Evolutionary conservation across 2,888 invertebrate genomes (phyloP), one percentile per base, ranked within the genome.

Genomic region (Subacronicta megacephala): DNA sequence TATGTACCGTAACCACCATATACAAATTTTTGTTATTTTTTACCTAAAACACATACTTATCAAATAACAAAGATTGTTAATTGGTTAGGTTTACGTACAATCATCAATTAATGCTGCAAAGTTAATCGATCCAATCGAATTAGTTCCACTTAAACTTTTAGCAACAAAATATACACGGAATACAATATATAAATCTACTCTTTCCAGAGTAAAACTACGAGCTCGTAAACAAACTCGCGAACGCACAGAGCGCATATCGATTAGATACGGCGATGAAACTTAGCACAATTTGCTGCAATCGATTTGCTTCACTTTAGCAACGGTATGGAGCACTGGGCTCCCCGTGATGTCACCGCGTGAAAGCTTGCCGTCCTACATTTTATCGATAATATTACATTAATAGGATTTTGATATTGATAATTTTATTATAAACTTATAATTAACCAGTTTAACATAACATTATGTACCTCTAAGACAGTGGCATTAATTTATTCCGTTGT

Each of bases 231-330:
- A 69, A 69, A 62, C 53, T 49, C 23, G 26, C 23, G 51, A 55
- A 45, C 58, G 53, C 60, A 74, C 68, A 71, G 69, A 76, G 66
- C 72, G 72, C 67, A 67, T 58, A 62, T 62, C 65, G 71, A 87
- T 89, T 86, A 65, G 87, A 59, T 75, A 79, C 78, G 80, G 81
- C 68, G 71, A 83, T 87, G 83, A 82, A 85, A 80, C 80, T 75
- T 67, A 76, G 78, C 76, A 75, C 83, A 83, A 84, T 86, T 86
- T 82, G 59, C 75, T 68, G 77, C 80, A 84, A 87, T 84, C 83
- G 83, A 90, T 89, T 89, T 76, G 78, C 62, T 44, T 80, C 82
- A 78, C 79, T 71, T 79, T 78, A 72, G 81, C 72, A 53, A 74
- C 72, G 75, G 68, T 72, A 62, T 73, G 63, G 74, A 75, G 71